A percentile compares a stretch with the other conserved stretches of the same genome.
Evolutionary conservation across 2,888 invertebrate genomes (phyloP).

Genomic region (Patella caerulea): DNA sequence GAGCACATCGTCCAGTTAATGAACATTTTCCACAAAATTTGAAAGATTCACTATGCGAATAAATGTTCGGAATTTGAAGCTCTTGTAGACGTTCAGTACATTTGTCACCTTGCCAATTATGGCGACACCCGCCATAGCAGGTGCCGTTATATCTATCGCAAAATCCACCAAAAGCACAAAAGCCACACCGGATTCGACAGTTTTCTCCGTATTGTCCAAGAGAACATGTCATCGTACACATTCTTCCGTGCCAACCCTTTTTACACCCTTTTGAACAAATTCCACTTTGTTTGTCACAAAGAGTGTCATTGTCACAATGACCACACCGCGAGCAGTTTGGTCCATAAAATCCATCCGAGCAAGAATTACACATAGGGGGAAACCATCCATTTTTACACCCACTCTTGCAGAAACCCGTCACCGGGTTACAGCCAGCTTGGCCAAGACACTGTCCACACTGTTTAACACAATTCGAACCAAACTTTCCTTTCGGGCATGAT

Average conservation of each 20-base stretch:
- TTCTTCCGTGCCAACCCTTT: background rate
- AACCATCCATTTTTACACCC: background rate
- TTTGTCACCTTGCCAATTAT: slow-evolving; percentile 1
- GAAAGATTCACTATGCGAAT: background rate
- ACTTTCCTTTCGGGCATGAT: slow-evolving; percentile 1
- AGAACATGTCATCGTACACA: background rate
- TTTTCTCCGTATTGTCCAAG: slow-evolving; percentile 1
- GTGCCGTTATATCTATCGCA: background rate
- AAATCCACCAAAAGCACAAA: slow-evolving; percentile 4
- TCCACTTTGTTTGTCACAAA: background rate
- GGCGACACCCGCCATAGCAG: background rate
- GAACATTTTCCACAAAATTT: background rate
- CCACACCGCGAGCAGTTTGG: background rate
- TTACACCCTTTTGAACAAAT: background rate
- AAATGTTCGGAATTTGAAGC: background rate
- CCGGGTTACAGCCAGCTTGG: background rate
- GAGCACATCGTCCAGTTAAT: background rate
- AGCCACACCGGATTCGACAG: slow-evolving; percentile 11
- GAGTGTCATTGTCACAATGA: background rate
- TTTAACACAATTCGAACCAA: background rate
- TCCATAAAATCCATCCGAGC: background rate
- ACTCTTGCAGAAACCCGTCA: background rate
- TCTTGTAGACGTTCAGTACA: background rate
- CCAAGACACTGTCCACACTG: background rate
- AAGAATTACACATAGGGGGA: background rate